phyloP scores from a whole-genome alignment of 1,140 invertebrate species.

The Frieseomelitta varia region DNA sequence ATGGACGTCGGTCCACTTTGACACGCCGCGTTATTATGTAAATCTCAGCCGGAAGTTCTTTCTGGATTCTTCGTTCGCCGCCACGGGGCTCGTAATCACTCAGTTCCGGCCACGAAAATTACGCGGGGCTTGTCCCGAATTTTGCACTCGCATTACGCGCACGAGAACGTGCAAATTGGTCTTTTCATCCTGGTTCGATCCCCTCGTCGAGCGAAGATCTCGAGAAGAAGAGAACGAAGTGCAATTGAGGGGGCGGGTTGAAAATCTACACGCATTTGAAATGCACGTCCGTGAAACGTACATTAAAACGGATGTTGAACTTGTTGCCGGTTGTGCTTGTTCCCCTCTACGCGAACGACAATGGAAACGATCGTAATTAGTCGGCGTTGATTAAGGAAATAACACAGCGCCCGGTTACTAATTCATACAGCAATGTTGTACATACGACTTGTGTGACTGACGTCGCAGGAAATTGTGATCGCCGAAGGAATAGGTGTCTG shows the following conservation, averaged over 20 bases:
- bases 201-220: no score
- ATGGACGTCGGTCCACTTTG: constrained; percentile 19
- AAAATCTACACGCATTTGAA: background rate
- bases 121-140: background rate
- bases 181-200: background rate
- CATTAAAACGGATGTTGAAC: background rate
- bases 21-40: constrained; percentile 57
- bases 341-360: background rate
- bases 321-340: background rate
- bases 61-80: constrained; percentile 21
- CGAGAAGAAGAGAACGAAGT: no score
- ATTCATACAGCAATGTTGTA: background rate
- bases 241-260: background rate
- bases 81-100: constrained; percentile 12
- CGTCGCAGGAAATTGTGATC: background rate
- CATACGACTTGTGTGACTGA: constrained; percentile 2
- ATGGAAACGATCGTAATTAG: background rate
- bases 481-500: constrained; percentile 1
- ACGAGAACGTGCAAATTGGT: background rate
- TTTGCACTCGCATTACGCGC: constrained; percentile 3
- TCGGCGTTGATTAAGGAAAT: constrained; percentile 1
- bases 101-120: constrained; percentile 22
- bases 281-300: background rate
- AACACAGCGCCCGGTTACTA: background rate
- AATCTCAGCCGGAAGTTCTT: constrained; percentile 62